Evolutionary conservation across 2,888 invertebrate genomes (phyloP).

Genomic region (Geotrupes spiniger): DNA sequence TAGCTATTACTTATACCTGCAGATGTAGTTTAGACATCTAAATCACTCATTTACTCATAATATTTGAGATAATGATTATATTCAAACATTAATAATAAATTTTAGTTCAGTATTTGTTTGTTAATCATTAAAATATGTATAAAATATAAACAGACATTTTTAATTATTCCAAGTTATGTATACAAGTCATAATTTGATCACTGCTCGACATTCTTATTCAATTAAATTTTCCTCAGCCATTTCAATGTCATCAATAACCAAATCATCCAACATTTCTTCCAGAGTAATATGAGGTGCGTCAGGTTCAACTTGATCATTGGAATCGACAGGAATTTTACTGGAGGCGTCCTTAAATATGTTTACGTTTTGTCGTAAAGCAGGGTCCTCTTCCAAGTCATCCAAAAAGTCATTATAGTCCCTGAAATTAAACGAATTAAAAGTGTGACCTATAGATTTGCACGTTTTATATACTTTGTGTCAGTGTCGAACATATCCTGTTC

Average conservation of each 20-base stretch:
- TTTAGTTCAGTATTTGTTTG: too few relatives aligned
- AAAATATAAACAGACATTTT: too few relatives aligned
- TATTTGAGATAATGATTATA: too few relatives aligned
- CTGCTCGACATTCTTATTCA: neutral
- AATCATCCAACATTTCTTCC: constrained; percentile 92
- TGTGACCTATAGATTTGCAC: too few relatives aligned
- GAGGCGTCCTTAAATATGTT: constrained; percentile 80
- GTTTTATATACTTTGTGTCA: constrained; percentile 60
- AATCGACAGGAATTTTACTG: constrained; percentile 57
- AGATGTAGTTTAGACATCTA: too few relatives aligned
- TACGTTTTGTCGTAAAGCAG: constrained; percentile 81
- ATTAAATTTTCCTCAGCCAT: constrained; percentile 57
- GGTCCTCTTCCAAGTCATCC: constrained; percentile 96
- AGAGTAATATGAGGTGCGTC: constrained; percentile 74
- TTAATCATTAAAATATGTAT: too few relatives aligned
- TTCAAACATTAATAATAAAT: too few relatives aligned
- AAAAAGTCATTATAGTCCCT: constrained; percentile 94
- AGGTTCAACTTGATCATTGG: constrained; percentile 59
- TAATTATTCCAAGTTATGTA: too few relatives aligned
- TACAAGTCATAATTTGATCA: neutral
- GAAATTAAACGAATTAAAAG: too few relatives aligned
- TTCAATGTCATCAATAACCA: constrained; percentile 77
- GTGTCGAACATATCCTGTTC: constrained; percentile 63
- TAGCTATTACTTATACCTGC: too few relatives aligned
- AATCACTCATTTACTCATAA: too few relatives aligned